These are phyloP conservation scores for Eospalax fontanierii DNA, from an alignment of 2,797 vertebrate genomes.

Conservation along the genomic window DNA sequence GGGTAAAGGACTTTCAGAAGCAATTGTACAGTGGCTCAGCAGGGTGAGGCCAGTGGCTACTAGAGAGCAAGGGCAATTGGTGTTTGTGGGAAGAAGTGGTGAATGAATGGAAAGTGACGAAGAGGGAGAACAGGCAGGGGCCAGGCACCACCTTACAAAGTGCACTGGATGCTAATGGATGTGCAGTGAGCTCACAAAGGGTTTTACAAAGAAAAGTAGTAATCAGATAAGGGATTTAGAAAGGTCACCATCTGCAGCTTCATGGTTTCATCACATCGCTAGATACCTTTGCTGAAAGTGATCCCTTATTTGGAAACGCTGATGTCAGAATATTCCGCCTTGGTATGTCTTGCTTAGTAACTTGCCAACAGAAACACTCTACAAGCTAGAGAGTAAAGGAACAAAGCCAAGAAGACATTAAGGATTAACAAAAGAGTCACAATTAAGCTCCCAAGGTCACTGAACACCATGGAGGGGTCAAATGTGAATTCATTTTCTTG, in stretches of 20 bases:
- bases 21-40: not conserved
- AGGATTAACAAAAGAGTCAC: conserved; percentile 60
- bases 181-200: not conserved
- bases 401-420: conserved; percentile 64
- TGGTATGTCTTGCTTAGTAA: conserved; percentile 36
- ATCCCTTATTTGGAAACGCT: conserved; percentile 30
- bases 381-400: conserved; percentile 20
- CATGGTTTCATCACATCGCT: not conserved
- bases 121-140: not conserved
- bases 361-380: not conserved
- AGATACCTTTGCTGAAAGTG: not conserved
- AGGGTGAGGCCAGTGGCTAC: not conserved
- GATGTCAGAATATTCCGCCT: not conserved
- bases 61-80: not conserved
- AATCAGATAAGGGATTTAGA: conserved; percentile 14
- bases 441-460: conserved; percentile 65
- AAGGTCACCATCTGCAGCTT: conserved; percentile 24
- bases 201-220: not conserved
- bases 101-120: not conserved
- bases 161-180: not conserved
- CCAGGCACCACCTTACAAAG: not conserved
- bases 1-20: not conserved
- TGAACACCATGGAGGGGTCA: conserved; percentile 10
- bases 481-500: conserved; percentile 58
- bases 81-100: not conserved